These are phyloP conservation scores for Pterophyllum scalare DNA, from an alignment of 2,113 vertebrate genomes.

Conservation along the genomic window DNA sequence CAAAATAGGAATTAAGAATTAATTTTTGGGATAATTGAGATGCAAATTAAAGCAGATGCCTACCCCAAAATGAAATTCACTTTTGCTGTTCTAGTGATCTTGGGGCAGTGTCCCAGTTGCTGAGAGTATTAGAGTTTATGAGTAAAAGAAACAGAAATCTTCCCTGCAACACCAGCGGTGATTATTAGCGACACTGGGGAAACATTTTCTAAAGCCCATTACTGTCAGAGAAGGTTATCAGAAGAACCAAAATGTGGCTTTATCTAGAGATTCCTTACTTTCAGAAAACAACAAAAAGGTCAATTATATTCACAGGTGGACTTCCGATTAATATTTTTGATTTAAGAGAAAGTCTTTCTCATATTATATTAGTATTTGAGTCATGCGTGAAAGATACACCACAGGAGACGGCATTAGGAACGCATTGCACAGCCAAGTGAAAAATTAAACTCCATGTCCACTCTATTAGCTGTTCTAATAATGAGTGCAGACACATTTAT, in stretches of 20 bases:
- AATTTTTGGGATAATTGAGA: conserved; percentile 60
- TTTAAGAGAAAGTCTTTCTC: conserved; percentile 11
- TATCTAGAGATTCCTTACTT: background rate
- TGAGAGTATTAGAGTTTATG: conserved; percentile 20
- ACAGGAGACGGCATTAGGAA: conserved; percentile 24
- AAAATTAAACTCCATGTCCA: conserved; percentile 24
- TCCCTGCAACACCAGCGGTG: background rate
- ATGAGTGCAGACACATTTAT: conserved; percentile 11
- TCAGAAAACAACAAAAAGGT: background rate
- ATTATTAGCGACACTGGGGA: conserved; percentile 3
- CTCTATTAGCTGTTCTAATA: conserved; percentile 12
- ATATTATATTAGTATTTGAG: conserved; percentile 39
- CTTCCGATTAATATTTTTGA: conserved; percentile 16
- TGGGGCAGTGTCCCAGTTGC: conserved; percentile 9
- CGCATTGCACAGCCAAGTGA: conserved; percentile 30
- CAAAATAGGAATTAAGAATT: conserved; percentile 66
- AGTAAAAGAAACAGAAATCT: conserved; percentile 11
- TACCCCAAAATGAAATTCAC: conserved; percentile 37
- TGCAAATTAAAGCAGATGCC: conserved; percentile 65
- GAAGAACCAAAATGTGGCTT: background rate
- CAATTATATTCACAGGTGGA: background rate
- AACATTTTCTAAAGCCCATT: background rate
- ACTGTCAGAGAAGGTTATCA: background rate
- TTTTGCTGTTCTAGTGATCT: conserved; percentile 50
- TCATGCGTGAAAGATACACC: conserved; percentile 8